Percentiles rank a stretch among this genome's conserved stretches.
phyloP scores from a whole-genome alignment of 2,113 vertebrate species.

The Pelmatolapia mariae region DNA sequence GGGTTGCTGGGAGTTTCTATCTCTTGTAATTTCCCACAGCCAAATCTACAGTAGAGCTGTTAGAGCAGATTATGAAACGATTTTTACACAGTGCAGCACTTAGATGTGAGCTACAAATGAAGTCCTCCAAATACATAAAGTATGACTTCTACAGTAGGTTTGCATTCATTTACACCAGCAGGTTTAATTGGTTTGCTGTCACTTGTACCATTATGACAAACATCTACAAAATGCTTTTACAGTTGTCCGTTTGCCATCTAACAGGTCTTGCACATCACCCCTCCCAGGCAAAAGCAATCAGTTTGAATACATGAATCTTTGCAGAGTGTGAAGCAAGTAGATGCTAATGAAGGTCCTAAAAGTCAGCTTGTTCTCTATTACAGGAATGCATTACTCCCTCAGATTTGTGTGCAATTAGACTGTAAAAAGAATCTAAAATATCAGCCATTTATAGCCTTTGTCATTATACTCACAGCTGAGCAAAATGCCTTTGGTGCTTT shows the following conservation, averaged over 20 bases:
- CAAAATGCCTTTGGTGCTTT: not conserved
- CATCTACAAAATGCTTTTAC: not conserved
- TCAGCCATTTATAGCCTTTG: not conserved
- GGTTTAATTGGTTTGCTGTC: not conserved
- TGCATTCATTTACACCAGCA: not conserved
- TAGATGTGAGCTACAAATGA: not conserved
- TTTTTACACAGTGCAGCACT: not conserved
- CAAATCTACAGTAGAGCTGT: not conserved
- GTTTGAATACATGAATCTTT: not conserved
- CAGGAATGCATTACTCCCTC: not conserved
- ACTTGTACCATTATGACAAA: not conserved
- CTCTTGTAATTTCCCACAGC: not conserved
- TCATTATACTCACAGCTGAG: not conserved
- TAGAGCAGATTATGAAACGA: not conserved
- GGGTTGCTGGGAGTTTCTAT: not conserved
- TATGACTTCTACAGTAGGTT: not conserved
- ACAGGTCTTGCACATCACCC: not conserved
- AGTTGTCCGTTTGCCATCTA: not conserved
- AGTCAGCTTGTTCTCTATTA: not conserved
- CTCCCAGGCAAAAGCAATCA: not conserved
- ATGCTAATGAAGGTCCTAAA: not conserved
- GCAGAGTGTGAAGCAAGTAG: not conserved
- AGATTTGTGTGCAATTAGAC: not conserved
- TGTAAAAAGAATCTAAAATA: not conserved
- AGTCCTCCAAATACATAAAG: not conserved